Base-by-base conservation (phyloP, 2,113 vertebrate species). In the Polyodon spathula region DNA sequence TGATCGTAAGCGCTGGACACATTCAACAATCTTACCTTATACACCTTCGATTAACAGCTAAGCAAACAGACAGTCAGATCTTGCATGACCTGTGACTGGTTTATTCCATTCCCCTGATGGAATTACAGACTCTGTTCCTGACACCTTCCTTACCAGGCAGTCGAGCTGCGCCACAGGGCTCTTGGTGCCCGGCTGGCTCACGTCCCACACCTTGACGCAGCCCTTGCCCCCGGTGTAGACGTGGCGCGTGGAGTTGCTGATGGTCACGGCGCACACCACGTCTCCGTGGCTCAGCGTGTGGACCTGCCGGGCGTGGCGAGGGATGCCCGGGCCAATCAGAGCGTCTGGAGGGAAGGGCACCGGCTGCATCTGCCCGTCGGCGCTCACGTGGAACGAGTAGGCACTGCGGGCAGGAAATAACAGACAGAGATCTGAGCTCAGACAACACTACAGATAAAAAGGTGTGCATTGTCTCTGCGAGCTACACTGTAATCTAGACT, bases 201-300 rank as follows among this genome's bases (percentile, higher is more conserved):
- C 92, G 52, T 93, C 93, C 93, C 93, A 95, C 72, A 94, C 90
- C 71, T 95, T 95, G 57, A 95, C 92, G 0, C 93, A 95, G 73
- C 90, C 89, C 68, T 90, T 91, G 58, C 90, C 90, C 37, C 89
- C 93, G 0, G 93, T 95, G 86, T 95, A 95, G 64, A 95, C 92
- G 3, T 93, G 93, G 0, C 72, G 85, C 0, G 91, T 92, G 63
- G 91, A 92, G 67, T 78, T 88, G 80, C 92, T 93, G 88, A 94
- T 93, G 76, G 92, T 93, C 79, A 95, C 92, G 0, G 92, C 93
- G 0, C 92, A 95, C 66, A 94, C 92, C 77, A 94, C 93, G 78
- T 94, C 93, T 0, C 92, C 92, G 2, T 95, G 93, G 62, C 63
- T 84, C 74, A 95, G 84, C 2, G 82, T 90, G 85, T 95, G 88